Evolutionary conservation across 2,888 invertebrate genomes (phyloP), one percentile per base, ranked within the genome.

Genomic region (Nudaria mundana): DNA sequence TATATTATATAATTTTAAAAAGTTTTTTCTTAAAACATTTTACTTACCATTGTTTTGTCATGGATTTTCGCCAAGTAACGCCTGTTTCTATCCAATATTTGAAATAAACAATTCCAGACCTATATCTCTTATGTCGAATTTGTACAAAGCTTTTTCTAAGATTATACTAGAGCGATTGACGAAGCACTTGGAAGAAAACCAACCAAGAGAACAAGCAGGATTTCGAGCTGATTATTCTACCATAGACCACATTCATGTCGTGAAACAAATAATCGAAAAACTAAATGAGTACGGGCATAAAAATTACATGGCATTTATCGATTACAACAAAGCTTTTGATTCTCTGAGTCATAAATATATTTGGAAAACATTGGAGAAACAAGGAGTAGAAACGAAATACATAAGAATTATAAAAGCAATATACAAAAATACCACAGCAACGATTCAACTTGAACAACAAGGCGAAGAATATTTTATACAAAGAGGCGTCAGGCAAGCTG

Each of bases 41-140:
- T n/a, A n/a, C n/a, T n/a, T n/a, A n/a, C n/a, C n/a, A n/a, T n/a
- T n/a, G n/a, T n/a, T n/a, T n/a, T n/a, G n/a, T n/a, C n/a, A n/a
- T n/a, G n/a, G n/a, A n/a, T n/a, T n/a, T n/a, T n/a, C n/a, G n/a
- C n/a, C n/a, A n/a, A n/a, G n/a, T n/a, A n/a, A n/a, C n/a, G n/a
- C n/a, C n/a, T n/a, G n/a, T n/a, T n/a, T n/a, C n/a, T n/a, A n/a
- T n/a, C n/a, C n/a, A n/a, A n/a, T n/a, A n/a, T n/a, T n/a, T 12
- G 46, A 53, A 5, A 20, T 20, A 3, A 8, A 8, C 5, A 20
- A 20, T 8, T 20, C 5, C 5, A 5, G 20, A 1, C 11, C 49
- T 5, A 56, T 59, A 5, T 52, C 52, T 30, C 41, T 59, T 7
- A 53, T 56, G 51, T 50, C 55, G 11, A 53, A 55, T 23, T 13